Evolutionary conservation across 2,113 vertebrate genomes (phyloP).

Genomic region (Forbesichthys papilliferus): DNA sequence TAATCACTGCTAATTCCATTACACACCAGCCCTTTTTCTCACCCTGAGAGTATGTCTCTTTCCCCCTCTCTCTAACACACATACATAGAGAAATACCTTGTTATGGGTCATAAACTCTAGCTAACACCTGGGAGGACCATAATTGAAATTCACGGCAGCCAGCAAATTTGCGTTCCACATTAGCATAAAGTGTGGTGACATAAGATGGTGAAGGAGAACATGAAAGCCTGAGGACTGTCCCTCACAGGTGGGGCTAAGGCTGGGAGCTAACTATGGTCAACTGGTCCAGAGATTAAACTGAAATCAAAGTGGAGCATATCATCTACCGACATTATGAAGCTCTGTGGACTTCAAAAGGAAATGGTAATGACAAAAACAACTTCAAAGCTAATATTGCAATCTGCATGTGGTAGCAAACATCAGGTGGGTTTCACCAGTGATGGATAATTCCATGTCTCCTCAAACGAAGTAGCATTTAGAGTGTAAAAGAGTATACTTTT

Average conservation of each 20-base stretch:
- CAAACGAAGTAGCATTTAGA: conserved; percentile 8
- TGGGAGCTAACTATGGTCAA: conserved; percentile 44
- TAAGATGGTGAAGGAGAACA: conserved; percentile 30
- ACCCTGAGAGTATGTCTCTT: conserved; percentile 2
- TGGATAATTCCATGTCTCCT: conserved; percentile 11
- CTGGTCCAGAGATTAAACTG: conserved; percentile 51
- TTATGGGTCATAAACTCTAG: conserved; percentile 48
- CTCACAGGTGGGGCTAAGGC: conserved; percentile 38
- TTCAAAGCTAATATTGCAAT: conserved; percentile 49
- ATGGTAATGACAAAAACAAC: conserved; percentile 46
- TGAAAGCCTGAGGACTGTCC: conserved; percentile 31
- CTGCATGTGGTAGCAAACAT: conserved; percentile 43
- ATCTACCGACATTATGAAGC: conserved; percentile 31
- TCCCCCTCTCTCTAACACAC: conserved; percentile 6
- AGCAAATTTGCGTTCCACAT: conserved; percentile 47
- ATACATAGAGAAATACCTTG: conserved; percentile 17
- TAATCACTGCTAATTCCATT: conserved; percentile 57
- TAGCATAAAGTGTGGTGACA: conserved; percentile 41
- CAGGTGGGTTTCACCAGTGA: conserved; percentile 12
- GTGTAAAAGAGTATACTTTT: background rate
- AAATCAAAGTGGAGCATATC: conserved; percentile 20
- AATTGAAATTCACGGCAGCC: conserved; percentile 38
- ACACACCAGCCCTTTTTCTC: conserved; percentile 9
- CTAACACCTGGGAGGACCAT: conserved; percentile 45
- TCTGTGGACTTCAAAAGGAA: conserved; percentile 56